Percentiles rank a stretch among this genome's conserved stretches.
phyloP scores from a whole-genome alignment of 2,797 vertebrate genomes.

The Schizopygopsis pylzovi region DNA sequence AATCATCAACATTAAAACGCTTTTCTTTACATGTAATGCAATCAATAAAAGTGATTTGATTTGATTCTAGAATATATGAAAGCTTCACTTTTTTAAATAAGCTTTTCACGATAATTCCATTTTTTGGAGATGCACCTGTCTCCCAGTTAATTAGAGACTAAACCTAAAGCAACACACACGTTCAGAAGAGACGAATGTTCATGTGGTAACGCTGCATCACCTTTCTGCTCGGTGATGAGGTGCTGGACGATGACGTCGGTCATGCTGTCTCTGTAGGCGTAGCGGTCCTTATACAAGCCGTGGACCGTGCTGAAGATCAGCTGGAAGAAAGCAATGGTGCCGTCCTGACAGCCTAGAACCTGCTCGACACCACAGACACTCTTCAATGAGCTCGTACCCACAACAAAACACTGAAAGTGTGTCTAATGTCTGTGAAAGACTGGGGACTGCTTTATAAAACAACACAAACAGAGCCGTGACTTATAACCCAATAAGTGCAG shows the following conservation, averaged over 20 bases:
- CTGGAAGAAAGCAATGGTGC: conserved; percentile 95
- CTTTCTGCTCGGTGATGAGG: conserved; percentile 97
- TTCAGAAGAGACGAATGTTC: too few relatives aligned
- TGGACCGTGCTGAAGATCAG: conserved; percentile 97
- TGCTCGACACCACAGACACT: conserved; percentile 61
- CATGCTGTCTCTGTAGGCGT: conserved; percentile 96
- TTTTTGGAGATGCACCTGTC: too few relatives aligned
- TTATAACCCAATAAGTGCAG: neutral
- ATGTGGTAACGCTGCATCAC: conserved; percentile 67
- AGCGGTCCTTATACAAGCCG: conserved; percentile 96
- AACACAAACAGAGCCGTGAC: neutral
- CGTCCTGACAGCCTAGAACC: conserved; percentile 98
- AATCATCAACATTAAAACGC: too few relatives aligned
- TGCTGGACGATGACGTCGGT: conserved; percentile 98
- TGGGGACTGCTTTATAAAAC: neutral
- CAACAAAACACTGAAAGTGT: neutral
- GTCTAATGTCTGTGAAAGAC: neutral
- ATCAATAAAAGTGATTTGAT: too few relatives aligned
- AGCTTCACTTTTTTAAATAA: too few relatives aligned
- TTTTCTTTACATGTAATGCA: too few relatives aligned
- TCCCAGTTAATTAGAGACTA: too few relatives aligned
- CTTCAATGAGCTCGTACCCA: neutral
- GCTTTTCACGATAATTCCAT: too few relatives aligned
- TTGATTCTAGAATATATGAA: too few relatives aligned
- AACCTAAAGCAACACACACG: too few relatives aligned